These are phyloP conservation scores for Crossaster papposus DNA, from an alignment of 53 echinoderm and acorn worm species.

Conservation along the genomic window DNA sequence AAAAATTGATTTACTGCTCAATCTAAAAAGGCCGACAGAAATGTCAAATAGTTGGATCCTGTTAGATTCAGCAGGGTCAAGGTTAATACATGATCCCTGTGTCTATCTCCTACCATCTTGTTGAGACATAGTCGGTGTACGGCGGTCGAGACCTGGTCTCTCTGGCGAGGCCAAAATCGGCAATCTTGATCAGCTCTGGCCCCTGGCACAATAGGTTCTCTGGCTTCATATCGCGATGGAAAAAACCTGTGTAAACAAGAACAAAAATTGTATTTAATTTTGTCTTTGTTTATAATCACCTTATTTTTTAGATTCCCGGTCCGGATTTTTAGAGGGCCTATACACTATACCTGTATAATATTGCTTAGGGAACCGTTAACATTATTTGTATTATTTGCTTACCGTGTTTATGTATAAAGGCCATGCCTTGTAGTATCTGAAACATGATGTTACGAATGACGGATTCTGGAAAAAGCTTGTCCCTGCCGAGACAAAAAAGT, in stretches of 20 bases:
- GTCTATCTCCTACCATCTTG: conserved; percentile 84
- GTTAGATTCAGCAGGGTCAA: no score
- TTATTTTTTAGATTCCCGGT: no score
- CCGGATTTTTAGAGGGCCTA: background rate
- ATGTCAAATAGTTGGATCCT: no score
- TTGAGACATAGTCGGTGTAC: conserved; percentile 98
- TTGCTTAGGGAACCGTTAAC: background rate
- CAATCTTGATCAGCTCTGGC: conserved; percentile 95
- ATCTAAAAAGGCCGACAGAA: no score
- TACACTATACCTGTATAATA: background rate
- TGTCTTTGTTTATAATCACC: background rate
- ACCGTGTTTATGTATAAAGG: conserved; percentile 99
- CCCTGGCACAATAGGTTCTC: conserved; percentile 95
- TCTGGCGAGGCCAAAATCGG: conserved; percentile 96
- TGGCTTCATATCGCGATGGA: conserved; percentile 98
- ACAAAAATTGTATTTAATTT: background rate
- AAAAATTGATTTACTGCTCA: no score
- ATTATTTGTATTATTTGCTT: conserved; percentile 19
- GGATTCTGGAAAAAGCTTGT: conserved; percentile 89
- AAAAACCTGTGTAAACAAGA: conserved; percentile 74
- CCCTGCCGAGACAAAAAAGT: conserved; percentile 68
- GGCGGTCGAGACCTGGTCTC: conserved; percentile 93
- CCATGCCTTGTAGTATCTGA: conserved; percentile 94
- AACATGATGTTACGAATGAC: conserved; percentile 90
- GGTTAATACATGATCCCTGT: background rate